Conservation (phyloP, 2,888 invertebrate species). For the Bugulina stolonifera region DNA sequence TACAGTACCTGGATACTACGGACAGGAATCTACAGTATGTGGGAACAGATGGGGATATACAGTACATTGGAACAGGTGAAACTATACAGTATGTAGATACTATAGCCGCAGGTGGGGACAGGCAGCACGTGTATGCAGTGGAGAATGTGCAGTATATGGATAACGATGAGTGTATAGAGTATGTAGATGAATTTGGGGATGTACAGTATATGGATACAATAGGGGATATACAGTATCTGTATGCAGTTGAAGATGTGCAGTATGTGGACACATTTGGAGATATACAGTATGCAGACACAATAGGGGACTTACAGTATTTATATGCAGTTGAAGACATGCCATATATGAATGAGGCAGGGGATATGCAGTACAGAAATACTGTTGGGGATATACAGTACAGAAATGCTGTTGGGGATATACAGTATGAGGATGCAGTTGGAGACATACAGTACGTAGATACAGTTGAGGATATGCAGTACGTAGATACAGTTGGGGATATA, state of each 20-base stretch:
- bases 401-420: not conserved
- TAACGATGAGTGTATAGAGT: not conserved
- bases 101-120: too few relatives aligned
- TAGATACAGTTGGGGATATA: not conserved
- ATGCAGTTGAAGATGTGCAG: not conserved
- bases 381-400: not conserved
- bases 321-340: not conserved
- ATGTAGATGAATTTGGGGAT: not conserved
- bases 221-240: not conserved
- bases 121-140: not conserved
- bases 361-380: not conserved
- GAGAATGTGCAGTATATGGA: not conserved
- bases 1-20: too few relatives aligned
- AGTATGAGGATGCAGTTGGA: not conserved
- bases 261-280: not conserved
- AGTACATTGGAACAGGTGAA: not conserved
- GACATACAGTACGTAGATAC: not conserved
- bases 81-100: not conserved
- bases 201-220: not conserved
- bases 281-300: not conserved
- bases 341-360: not conserved
- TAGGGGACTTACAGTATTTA: not conserved
- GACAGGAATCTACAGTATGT: not conserved
- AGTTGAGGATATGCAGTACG: not conserved
- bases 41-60: not conserved